phyloP scores from a whole-genome alignment of 2,888 invertebrate genomes.

The Thalpophila matura region DNA sequence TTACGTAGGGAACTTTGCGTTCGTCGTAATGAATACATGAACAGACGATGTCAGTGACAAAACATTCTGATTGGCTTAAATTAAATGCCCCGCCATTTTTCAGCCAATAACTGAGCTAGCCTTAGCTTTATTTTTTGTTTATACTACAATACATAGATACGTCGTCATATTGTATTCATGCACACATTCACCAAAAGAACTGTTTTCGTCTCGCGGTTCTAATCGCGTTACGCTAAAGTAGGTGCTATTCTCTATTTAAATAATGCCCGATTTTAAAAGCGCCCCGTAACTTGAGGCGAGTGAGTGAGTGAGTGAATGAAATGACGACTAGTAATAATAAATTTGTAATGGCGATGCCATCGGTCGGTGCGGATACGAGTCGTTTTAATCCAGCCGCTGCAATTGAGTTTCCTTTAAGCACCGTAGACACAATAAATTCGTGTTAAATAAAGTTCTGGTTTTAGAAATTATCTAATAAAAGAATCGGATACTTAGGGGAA shows the following conservation, averaged over 20 bases:
- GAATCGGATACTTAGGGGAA: constrained; percentile 29
- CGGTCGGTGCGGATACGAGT: constrained; percentile 67
- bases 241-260: constrained; percentile 53
- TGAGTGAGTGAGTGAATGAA: constrained; percentile 75
- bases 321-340: constrained; percentile 55
- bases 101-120: constrained; percentile 78
- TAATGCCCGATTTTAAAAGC: constrained; percentile 57
- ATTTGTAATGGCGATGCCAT: constrained; percentile 74
- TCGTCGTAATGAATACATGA: constrained; percentile 83
- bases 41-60: constrained; percentile 79
- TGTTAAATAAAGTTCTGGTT: constrained; percentile 25
- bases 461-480: constrained; percentile 27
- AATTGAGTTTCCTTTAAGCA: constrained; percentile 24
- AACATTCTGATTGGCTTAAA: constrained; percentile 81
- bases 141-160: constrained; percentile 81
- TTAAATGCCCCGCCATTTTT: constrained; percentile 84
- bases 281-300: constrained; percentile 50
- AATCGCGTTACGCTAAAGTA: constrained; percentile 61
- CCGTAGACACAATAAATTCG: constrained; percentile 14
- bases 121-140: constrained; percentile 90
- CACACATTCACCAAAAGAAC: constrained; percentile 79
- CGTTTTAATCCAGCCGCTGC: constrained; percentile 57
- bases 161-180: constrained; percentile 76
- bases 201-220: constrained; percentile 73
- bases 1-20: constrained; percentile 89